Conservation (phyloP, 2,888 invertebrate genomes). For the Rhabditoides inermis region DNA sequence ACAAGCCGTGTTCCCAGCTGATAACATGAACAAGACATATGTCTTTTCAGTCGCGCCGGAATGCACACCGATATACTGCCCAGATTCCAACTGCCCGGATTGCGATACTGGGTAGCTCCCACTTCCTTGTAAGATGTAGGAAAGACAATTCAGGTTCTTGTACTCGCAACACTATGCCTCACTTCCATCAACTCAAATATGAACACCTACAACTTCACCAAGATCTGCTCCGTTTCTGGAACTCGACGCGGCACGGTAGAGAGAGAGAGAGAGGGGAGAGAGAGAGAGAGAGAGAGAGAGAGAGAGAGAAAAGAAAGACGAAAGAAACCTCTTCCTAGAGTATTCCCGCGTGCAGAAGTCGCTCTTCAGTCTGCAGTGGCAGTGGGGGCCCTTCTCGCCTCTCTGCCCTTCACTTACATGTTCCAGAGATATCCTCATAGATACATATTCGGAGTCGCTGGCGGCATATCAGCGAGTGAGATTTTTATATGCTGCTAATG, state of each 20-base stretch:
- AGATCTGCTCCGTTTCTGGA: no score
- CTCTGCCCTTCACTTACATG: constrained; percentile 18
- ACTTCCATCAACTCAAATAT: constrained; percentile 24
- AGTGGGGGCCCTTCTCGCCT: constrained; percentile 16
- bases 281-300: no score
- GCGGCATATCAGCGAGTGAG: constrained; percentile 17
- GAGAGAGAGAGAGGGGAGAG: no score
- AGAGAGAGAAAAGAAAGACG: no score
- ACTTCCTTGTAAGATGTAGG: no score
- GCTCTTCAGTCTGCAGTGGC: constrained; percentile 19
- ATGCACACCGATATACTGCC: no score
- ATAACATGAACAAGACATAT: no score
- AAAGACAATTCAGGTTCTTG: constrained; percentile 22
- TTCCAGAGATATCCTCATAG: constrained; percentile 17
- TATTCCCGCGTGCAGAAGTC: constrained; percentile 10
- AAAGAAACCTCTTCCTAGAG: constrained; percentile 9
- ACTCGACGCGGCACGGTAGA: no score
- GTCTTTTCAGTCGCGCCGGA: no score
- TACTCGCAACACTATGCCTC: constrained; percentile 18
- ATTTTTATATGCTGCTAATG: not conserved
- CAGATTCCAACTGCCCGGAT: no score
- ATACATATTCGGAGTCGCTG: constrained; percentile 14
- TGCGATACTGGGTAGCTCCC: no score
- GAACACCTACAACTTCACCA: constrained; percentile 32
- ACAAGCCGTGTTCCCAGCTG: no score